phyloP scores from a whole-genome alignment of 2,888 invertebrate species.

The Tetheella fluctuosa region DNA sequence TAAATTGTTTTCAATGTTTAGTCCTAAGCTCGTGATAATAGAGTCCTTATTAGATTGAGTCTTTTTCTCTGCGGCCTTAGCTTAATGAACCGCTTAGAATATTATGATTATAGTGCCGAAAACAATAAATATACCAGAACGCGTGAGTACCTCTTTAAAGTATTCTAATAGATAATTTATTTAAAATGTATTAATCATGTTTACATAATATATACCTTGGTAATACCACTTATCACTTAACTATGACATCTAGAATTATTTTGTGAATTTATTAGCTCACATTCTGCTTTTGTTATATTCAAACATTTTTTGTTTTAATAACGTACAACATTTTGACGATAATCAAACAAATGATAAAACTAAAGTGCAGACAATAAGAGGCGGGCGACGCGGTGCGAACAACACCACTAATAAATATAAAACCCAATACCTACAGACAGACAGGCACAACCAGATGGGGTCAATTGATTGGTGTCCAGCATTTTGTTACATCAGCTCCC shows the following conservation, averaged over 20 bases:
- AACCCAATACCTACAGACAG: neutral
- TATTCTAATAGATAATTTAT: neutral
- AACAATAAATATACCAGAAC: neutral
- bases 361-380: neutral
- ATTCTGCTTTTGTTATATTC: no score
- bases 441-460: conserved; percentile 61
- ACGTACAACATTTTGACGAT: neutral
- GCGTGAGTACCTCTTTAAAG: conserved; percentile 7
- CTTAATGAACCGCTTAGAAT: conserved; percentile 6
- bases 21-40: neutral
- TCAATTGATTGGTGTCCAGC: conserved; percentile 65
- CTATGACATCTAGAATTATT: neutral
- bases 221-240: neutral
- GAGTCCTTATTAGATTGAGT: neutral
- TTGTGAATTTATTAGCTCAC: neutral
- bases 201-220: conserved; percentile 10
- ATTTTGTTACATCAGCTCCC: conserved; percentile 47
- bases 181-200: conserved; percentile 10
- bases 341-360: neutral
- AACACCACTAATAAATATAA: neutral
- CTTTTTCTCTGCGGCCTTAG: neutral
- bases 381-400: neutral
- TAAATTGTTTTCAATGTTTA: neutral
- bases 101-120: conserved; percentile 7
- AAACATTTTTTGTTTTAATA: neutral